Percentiles rank a stretch among this genome's conserved stretches.
phyloP scores from a whole-genome alignment of 1,140 invertebrate genomes.

The Agrypnia vestita region DNA sequence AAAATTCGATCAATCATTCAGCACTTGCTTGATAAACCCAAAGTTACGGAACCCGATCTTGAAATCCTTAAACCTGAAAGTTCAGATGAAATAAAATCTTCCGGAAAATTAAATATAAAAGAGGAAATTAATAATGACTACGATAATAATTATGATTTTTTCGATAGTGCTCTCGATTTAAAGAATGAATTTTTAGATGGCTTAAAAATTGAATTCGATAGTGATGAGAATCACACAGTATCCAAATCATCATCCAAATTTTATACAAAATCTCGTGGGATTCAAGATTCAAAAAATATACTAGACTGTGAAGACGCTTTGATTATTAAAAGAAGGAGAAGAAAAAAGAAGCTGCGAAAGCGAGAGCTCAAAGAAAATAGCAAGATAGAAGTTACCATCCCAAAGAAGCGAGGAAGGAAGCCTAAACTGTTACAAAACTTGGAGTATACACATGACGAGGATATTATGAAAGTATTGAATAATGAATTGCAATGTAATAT shows the following conservation, averaged over 20 bases:
- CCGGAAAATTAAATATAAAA: conserved; percentile 45
- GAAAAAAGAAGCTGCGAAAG: conserved; percentile 33
- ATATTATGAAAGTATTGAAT: conserved; percentile 40
- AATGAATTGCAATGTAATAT: conserved; percentile 42
- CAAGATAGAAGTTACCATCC: conserved; percentile 6
- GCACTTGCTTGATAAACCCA: conserved; percentile 29
- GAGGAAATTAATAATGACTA: conserved; percentile 43
- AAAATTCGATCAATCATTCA: conserved; percentile 40
- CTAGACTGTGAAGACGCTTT: conserved; percentile 31
- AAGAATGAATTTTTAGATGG: conserved; percentile 48
- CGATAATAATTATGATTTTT: conserved; percentile 45
- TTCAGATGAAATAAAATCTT: conserved; percentile 12
- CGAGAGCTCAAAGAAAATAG: conserved; percentile 7
- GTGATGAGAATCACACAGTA: conserved; percentile 31
- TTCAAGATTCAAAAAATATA: conserved; percentile 34
- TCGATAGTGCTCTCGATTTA: conserved; percentile 34
- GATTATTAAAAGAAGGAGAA: conserved; percentile 36
- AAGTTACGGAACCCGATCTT: background rate
- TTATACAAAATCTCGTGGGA: background rate
- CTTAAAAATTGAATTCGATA: conserved; percentile 46
- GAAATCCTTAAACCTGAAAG: background rate
- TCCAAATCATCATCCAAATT: background rate
- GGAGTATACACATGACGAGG: conserved; percentile 16
- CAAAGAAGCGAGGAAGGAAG: conserved; percentile 45
- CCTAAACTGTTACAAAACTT: conserved; percentile 31